Percentiles rank a stretch among this genome's conserved stretches.
phyloP scores from a whole-genome alignment of 2,113 vertebrate genomes.

The Crotalus horridus region DNA sequence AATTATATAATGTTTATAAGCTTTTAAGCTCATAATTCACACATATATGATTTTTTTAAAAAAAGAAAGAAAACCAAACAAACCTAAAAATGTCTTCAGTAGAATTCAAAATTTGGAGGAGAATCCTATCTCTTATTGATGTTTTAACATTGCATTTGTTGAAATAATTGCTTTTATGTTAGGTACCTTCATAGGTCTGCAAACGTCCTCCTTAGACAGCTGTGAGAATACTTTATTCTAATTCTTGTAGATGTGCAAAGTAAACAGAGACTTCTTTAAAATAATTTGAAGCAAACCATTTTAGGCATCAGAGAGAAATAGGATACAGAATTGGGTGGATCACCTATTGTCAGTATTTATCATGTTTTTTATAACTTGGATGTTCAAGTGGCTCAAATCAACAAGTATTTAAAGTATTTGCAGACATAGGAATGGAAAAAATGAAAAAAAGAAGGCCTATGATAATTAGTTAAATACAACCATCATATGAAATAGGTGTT shows the following conservation, averaged over 20 bases:
- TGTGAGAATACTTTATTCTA: background rate
- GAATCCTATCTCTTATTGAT: background rate
- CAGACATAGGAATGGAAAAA: background rate
- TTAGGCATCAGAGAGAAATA: background rate
- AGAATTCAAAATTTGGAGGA: background rate
- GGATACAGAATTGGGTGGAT: background rate
- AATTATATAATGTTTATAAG: background rate
- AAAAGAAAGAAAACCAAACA: background rate
- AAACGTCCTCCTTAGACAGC: background rate
- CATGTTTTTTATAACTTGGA: background rate
- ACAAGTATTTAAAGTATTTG: background rate
- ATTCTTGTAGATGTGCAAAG: background rate
- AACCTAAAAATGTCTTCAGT: background rate
- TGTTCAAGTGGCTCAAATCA: background rate
- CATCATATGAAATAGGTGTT: no score
- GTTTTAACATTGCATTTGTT: background rate
- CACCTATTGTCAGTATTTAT: background rate
- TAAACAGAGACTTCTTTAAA: background rate
- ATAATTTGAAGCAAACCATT: background rate
- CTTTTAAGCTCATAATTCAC: background rate
- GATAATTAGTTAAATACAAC: no score
- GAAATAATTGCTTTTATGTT: background rate
- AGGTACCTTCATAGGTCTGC: background rate
- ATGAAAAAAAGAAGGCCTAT: background rate
- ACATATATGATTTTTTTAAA: background rate